Evolutionary conservation across 2,797 vertebrate species (phyloP).

Genomic region (Scyliorhinus canicula): DNA sequence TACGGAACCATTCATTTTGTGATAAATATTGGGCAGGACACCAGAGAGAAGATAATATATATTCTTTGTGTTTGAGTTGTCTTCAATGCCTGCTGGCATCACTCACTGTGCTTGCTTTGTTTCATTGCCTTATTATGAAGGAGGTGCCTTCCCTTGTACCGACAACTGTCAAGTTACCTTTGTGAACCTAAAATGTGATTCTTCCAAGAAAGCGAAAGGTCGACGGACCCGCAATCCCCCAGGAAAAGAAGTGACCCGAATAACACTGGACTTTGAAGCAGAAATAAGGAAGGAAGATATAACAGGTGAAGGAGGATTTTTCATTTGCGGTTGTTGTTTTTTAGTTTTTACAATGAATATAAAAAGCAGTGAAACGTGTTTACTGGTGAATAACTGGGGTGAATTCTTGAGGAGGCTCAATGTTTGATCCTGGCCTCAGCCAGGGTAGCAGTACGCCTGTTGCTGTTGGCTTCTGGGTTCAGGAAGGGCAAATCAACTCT

Average conservation of each 20-base stretch:
- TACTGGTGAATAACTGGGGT: background rate
- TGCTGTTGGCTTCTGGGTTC: background rate
- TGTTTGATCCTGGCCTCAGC: background rate
- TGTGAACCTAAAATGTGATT: constrained; percentile 93
- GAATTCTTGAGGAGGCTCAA: background rate
- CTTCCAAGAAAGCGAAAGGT: constrained; percentile 79
- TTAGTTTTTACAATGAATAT: background rate
- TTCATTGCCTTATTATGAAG: constrained; percentile 48
- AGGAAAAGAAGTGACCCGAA: constrained; percentile 83
- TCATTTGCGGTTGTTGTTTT: background rate
- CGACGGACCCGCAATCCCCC: constrained; percentile 81
- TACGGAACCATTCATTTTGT: background rate
- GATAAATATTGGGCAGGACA: background rate
- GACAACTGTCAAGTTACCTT: constrained; percentile 87
- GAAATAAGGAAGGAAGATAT: constrained; percentile 87
- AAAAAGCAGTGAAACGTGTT: background rate
- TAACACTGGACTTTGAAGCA: constrained; percentile 89
- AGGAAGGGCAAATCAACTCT: background rate
- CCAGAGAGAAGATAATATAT: background rate
- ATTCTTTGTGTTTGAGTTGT: background rate
- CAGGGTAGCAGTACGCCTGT: background rate
- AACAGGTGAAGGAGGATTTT: constrained; percentile 66
- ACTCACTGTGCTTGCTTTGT: constrained; percentile 38
- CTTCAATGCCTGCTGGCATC: background rate
- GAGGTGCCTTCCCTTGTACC: constrained; percentile 72